Base-by-base conservation (phyloP, 2,113 vertebrate species). In the Poecile atricapillus region DNA sequence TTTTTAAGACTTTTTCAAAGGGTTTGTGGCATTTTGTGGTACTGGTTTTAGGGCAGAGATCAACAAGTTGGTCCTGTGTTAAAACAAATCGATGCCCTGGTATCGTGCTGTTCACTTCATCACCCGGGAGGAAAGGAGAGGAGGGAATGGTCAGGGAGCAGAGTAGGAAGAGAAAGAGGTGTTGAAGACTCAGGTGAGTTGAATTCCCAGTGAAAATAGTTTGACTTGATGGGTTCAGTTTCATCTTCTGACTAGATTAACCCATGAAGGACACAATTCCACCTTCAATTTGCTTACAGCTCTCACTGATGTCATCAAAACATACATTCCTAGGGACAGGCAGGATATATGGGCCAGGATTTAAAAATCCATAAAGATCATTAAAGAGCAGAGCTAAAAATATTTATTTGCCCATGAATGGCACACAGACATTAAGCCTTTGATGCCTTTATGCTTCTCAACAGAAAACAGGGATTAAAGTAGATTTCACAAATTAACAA, bases 281-380 rank as follows among this genome's bases (percentile, higher is more conserved):
- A 50, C 41, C 8, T 67, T 83, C 9, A 20, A 67, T 85, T 82
- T 85, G 47, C 55, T 85, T 70, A 47, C 47, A 58, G 3, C n/a
- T 83, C 78, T 76, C 46, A 8, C 39, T 55, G 67, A 46, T 73
- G 37, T 49, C 60, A 78, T 83, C 90, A 44, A 88, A 92, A 71
- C 28, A 55, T 22, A 17, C 55, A 22, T 63, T 77, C 31, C n/a
- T 84, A 78, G 63, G 71, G 25, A 74, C 39, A 81, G 31, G 21
- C 24, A 89, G 79, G 53, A 90, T 70, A 75, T 90, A 93, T 71
- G 56, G 60, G 17, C 47, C 59, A 78, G 56, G 56, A 63, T 95
- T 93, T 83, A 88, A 92, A 94, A 93, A 95, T 96, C 88, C 84
- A 86, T 93, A 77, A 90, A 58, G n/a, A 87, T 88, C 68, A 75